phyloP scores from a whole-genome alignment of 2,113 vertebrate genomes.

The Ondatra zibethicus region DNA sequence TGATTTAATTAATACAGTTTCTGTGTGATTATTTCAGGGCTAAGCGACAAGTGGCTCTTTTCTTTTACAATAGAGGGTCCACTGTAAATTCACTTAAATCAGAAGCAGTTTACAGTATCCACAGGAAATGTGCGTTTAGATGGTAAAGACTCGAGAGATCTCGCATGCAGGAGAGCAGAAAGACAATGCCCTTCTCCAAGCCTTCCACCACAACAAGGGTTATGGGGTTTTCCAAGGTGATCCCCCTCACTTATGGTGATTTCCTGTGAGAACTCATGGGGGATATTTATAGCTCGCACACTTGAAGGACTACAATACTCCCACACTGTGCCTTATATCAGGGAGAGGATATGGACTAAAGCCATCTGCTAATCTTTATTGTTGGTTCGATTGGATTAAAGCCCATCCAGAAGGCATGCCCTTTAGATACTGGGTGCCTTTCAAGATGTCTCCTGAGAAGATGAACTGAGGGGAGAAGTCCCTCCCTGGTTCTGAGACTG shows the following conservation, averaged over 20 bases:
- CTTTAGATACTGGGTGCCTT: background rate
- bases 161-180: background rate
- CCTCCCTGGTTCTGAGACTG: background rate
- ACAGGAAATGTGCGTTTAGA: no score
- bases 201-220: background rate
- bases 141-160: background rate
- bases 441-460: background rate
- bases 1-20: no score
- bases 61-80: background rate
- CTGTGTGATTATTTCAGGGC: no score
- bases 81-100: background rate
- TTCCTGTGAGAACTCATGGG: background rate
- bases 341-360: background rate
- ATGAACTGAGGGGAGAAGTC: background rate
- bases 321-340: background rate
- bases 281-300: background rate
- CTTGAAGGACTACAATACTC: background rate
- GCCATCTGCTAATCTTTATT: background rate
- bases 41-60: no score
- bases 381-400: background rate
- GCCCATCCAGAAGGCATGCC: background rate
- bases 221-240: background rate
- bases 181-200: background rate
- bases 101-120: background rate
- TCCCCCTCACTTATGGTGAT: background rate